Evolutionary conservation across 2,888 invertebrate species (phyloP), one percentile per base, ranked within the genome.

Genomic region (Eucriotettix oculatus): DNA sequence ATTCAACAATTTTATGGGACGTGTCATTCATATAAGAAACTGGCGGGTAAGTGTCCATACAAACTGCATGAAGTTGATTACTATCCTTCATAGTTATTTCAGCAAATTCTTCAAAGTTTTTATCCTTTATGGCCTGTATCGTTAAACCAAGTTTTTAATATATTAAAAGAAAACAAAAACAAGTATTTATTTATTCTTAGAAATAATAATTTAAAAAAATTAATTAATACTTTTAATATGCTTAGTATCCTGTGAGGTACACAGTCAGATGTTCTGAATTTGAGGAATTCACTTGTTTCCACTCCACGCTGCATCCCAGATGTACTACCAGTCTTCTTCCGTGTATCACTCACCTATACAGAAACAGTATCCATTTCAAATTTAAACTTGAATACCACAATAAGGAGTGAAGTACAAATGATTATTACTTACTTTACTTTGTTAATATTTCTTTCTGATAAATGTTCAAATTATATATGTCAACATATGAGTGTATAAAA

Each of bases 1-100:
- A 74, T 62, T 86, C 78, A 9, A 87, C 80, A 59, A 99, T 85
- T 40, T 80, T 76, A 71, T 87, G 85, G 0, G 98, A 97, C 0
- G 83, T 78, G 69, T 93, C 89, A 69, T 88, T 96, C 85, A 98
- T 83, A 71, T 99, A 99, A 14, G 85, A 78, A 71, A 89, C 87
- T 1, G 99, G 97, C 17, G 99, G 98, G 76, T 83, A 93, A 0
- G 97, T 90, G 71, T 98, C 98, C 63, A 93, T 74, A 68, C 92
- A 92, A 41, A 92, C 79, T 0, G 96, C 94, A 78, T 99, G 99
- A 69, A 99, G 86, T 71, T 96, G 92, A 78, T 99, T 98, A 63
- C 96, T 96, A 69, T 99, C 99, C 73, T 85, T 85, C 90, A 99
- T 99, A 0, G 95, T 94, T 29, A 97, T 78, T 70, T 89, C 84